Base-by-base conservation (phyloP, 2,888 invertebrate genomes). In the Seira ritae region DNA sequence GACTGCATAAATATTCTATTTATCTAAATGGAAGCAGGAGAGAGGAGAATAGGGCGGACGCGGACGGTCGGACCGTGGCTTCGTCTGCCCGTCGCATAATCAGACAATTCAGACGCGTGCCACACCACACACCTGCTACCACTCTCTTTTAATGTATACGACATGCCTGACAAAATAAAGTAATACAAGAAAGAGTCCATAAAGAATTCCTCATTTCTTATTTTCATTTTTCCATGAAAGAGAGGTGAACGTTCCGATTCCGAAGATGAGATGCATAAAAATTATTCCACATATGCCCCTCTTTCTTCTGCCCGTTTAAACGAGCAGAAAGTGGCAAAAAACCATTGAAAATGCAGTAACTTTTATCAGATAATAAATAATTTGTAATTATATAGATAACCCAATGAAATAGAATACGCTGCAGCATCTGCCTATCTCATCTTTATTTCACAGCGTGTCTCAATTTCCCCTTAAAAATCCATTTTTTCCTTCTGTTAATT, bases 121-220 rank as follows among this genome's bases (percentile, higher is more conserved):
- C 76, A 75, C 60, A 42, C 68, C 68, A 46, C 78, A 78, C 82
- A 82, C 82, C 82, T 82, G 82, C 82, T 77, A 70, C 71, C 66
- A 22, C 66, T 66, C 66, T 6, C 12, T 42, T 42, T 42, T 42
- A 42, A 42, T 42, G 42, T 12, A 42, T 42, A 42, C 42, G 42
- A 42, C 42, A 42, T 42, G 42, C 42, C 42, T 42, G 42, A 42
- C 42, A 42, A 42, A 42, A 6, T 42, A 42, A 8, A 42, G n/a
- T n/a, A n/a, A n/a, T n/a, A n/a, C n/a, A n/a, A n/a, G n/a, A n/a
- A n/a, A n/a, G n/a, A n/a, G n/a, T n/a, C n/a, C n/a, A n/a, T n/a
- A n/a, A n/a, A n/a, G n/a, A n/a, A n/a, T n/a, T n/a, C n/a, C n/a
- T n/a, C 42, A 42, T 42, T 42, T 42, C 42, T 42, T 42, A 42